Percentiles rank a stretch among this genome's conserved stretches.
Evolutionary conservation across 2,113 vertebrate species (phyloP).

Genomic region (Gnathonemus longibarbis): DNA sequence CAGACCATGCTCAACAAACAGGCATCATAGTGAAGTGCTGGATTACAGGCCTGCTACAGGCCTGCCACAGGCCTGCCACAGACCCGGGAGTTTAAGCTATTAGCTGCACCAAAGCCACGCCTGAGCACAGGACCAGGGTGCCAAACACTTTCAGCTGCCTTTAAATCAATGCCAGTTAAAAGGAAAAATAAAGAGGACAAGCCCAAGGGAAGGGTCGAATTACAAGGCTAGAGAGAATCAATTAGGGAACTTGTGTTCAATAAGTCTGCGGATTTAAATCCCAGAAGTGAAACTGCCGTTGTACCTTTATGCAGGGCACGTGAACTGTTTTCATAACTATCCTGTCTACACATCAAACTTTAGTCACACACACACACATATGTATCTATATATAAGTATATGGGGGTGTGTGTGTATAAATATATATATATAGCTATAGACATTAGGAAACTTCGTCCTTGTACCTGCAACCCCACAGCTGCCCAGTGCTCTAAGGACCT

Average conservation of each 20-base stretch:
- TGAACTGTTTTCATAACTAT: not conserved
- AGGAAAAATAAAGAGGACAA: not conserved
- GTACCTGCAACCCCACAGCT: not conserved
- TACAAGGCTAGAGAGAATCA: not conserved
- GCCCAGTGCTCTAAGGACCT: slow-evolving; percentile 2
- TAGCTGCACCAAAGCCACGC: not conserved
- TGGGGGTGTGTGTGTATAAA: not conserved
- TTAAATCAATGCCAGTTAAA: not conserved
- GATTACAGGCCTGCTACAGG: not conserved
- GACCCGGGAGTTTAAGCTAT: not conserved
- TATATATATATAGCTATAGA: not conserved
- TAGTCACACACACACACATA: not conserved
- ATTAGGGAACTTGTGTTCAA: not conserved
- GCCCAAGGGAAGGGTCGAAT: not conserved
- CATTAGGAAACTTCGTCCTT: not conserved
- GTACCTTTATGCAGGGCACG: not conserved
- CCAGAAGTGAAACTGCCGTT: not conserved
- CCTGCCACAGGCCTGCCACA: not conserved
- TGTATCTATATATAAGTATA: not conserved
- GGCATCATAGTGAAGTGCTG: not conserved
- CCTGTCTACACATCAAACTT: not conserved
- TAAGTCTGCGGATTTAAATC: not conserved
- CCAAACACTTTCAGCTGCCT: not conserved
- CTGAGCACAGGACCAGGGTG: not conserved
- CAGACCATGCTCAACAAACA: not conserved